Conservation (phyloP, 2,113 vertebrate genomes). For the Sceloporus tristichus region DNA sequence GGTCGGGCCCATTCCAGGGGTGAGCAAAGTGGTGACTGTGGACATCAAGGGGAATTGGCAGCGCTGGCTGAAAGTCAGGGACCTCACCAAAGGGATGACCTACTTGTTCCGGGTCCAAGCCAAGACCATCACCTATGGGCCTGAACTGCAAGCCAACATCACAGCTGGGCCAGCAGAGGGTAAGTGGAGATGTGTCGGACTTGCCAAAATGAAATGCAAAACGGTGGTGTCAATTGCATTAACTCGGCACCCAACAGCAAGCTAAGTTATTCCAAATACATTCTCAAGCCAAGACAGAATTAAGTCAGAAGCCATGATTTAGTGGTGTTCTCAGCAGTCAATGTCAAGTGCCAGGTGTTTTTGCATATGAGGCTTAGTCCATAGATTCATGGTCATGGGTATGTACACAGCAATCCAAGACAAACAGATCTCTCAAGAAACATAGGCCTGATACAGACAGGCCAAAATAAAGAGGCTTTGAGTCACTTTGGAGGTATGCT, state of each 20-base stretch:
- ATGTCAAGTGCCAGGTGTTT: neutral
- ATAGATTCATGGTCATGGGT: neutral
- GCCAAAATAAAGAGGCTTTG: no score
- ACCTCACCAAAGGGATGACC: slow-evolving; percentile 88
- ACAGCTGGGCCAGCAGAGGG: slow-evolving; percentile 91
- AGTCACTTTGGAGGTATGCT: no score
- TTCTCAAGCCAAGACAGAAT: slow-evolving; percentile 36
- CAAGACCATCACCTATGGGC: slow-evolving; percentile 89
- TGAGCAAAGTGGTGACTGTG: slow-evolving; percentile 95
- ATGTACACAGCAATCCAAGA: neutral
- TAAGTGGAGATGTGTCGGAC: slow-evolving; percentile 62
- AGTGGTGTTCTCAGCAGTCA: slow-evolving; percentile 7
- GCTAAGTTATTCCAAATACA: neutral
- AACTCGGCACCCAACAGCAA: neutral
- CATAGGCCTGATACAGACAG: no score
- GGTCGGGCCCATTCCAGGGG: slow-evolving; percentile 73
- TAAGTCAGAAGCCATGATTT: slow-evolving; percentile 12
- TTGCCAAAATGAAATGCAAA: neutral
- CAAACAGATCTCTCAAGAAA: neutral
- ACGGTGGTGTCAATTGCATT: neutral
- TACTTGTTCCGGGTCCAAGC: slow-evolving; percentile 93
- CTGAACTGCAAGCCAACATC: slow-evolving; percentile 87
- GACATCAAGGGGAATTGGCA: slow-evolving; percentile 93
- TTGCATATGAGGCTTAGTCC: neutral
- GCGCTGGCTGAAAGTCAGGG: slow-evolving; percentile 93